Base-by-base conservation (phyloP, 2,113 vertebrate genomes). In the Ceyx melanurus region DNA sequence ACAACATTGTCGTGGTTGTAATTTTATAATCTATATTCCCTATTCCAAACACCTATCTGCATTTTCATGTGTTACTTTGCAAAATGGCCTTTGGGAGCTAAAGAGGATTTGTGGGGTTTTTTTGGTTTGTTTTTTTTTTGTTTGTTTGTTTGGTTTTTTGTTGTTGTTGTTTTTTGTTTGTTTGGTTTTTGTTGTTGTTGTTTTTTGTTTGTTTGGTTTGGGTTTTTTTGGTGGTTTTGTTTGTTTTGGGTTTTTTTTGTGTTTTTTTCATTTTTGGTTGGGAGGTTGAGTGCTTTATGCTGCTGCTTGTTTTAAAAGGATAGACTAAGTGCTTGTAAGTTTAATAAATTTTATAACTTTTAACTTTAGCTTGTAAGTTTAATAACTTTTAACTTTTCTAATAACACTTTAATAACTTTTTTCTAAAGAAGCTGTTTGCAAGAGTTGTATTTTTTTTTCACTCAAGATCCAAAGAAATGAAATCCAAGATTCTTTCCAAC, bases 191-290 rank as follows among this genome's bases (percentile, higher is more conserved):
- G 35, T 37, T 37, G 35, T 37, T 37, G 37, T 37, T 10, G 37
- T 37, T 37, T 37, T 37, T 37, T 9, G 35, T 35, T 35, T 7
- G 35, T 35, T 3, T 17, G 13, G 57, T 29, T 17, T 31, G 18
- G 1, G 2, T 42, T 29, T 26, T 50, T 60, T 0, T 11, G 54
- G 64, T 54, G 35, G 35, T 37, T 37, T 9, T 3, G 37, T 10
- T 37, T 37, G 33, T 29, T 18, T n/a, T 37, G 9, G 19, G 1
- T 3, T 42, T 29, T 26, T 50, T 60, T 10, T 37, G 37, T 37
- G 37, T 0, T 11, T 58, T 54, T 35, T 9, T 3, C 2, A 20
- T 43, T 71, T 88, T 62, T 61, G 2, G 7, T 28, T 72, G 29
- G 2, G 45, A 5, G 8, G 4, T 64, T 70, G 57, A 73, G 31